These are phyloP conservation scores for Melanotus villosus DNA, from an alignment of 2,888 invertebrate species.

Conservation along the genomic window DNA sequence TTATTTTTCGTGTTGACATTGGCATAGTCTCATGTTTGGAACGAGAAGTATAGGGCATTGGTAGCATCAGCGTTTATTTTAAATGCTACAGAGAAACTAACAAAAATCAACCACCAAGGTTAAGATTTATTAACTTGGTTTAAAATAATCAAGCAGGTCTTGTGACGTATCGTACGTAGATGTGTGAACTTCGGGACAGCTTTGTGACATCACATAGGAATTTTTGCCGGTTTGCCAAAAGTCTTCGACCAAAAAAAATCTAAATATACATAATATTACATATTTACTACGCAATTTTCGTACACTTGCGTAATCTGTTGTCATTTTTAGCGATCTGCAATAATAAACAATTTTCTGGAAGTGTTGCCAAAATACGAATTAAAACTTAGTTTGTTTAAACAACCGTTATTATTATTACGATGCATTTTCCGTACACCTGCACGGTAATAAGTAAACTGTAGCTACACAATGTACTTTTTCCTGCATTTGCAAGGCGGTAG, in stretches of 20 bases:
- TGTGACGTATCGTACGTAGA: slow-evolving; percentile 12
- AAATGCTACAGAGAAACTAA: slow-evolving; percentile 1
- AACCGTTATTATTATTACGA: background rate
- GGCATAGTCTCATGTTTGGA: slow-evolving; percentile 15
- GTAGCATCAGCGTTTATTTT: slow-evolving; percentile 27
- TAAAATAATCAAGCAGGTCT: slow-evolving; percentile 13
- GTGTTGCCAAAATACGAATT: slow-evolving; percentile 6
- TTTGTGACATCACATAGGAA: slow-evolving; percentile 22
- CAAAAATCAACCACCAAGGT: slow-evolving; percentile 18
- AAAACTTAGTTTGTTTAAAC: slow-evolving; percentile 1
- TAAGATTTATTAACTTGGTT: slow-evolving; percentile 12
- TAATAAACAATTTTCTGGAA: slow-evolving; percentile 5
- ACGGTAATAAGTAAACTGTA: slow-evolving; percentile 21
- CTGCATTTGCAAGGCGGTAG: slow-evolving; percentile 12
- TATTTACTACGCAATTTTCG: slow-evolving; percentile 24
- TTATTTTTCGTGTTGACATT: slow-evolving; percentile 27
- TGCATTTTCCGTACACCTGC: slow-evolving; percentile 22
- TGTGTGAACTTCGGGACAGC: background rate
- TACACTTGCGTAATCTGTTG: slow-evolving; percentile 21
- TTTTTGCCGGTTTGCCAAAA: slow-evolving; percentile 28
- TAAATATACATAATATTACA: slow-evolving; percentile 25
- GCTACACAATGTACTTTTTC: slow-evolving; percentile 23
- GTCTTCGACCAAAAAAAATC: slow-evolving; percentile 19
- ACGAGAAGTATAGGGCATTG: slow-evolving; percentile 19
- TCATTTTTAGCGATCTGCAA: slow-evolving; percentile 17